Conservation (phyloP, 2,797 vertebrate species). For the Alectoris magna region DNA sequence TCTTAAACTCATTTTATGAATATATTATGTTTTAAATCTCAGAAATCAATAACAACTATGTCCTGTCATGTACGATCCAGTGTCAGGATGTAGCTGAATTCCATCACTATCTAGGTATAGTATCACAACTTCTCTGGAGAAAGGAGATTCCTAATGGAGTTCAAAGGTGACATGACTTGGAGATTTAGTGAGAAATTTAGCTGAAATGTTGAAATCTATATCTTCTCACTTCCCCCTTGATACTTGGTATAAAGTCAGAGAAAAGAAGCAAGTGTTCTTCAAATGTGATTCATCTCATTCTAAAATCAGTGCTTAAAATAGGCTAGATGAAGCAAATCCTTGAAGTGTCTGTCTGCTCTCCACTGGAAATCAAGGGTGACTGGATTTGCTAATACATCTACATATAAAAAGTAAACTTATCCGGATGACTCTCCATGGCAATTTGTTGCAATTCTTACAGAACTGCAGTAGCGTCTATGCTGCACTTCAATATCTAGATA, state of each 20-base stretch:
- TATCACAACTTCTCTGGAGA: accelerated
- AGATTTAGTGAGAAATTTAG: neutral
- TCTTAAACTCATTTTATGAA: neutral
- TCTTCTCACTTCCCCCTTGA: neutral
- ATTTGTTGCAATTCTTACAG: neutral
- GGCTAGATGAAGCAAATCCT: neutral
- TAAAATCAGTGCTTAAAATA: neutral
- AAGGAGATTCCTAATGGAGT: neutral
- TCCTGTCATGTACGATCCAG: neutral
- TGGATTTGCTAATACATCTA: neutral
- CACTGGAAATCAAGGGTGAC: neutral
- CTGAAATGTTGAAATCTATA: accelerated
- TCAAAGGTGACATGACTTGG: accelerated
- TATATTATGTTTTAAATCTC: neutral
- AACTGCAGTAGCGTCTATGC: neutral
- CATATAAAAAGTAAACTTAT: neutral
- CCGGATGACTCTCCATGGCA: neutral
- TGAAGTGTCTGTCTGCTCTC: neutral
- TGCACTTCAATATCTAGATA: neutral
- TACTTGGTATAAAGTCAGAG: neutral
- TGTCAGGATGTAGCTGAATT: neutral
- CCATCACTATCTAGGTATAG: neutral
- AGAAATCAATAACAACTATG: neutral
- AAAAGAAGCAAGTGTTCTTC: neutral
- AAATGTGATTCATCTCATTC: neutral